Base-by-base conservation (phyloP, 2,888 invertebrate genomes). In the Carabus problematicus region DNA sequence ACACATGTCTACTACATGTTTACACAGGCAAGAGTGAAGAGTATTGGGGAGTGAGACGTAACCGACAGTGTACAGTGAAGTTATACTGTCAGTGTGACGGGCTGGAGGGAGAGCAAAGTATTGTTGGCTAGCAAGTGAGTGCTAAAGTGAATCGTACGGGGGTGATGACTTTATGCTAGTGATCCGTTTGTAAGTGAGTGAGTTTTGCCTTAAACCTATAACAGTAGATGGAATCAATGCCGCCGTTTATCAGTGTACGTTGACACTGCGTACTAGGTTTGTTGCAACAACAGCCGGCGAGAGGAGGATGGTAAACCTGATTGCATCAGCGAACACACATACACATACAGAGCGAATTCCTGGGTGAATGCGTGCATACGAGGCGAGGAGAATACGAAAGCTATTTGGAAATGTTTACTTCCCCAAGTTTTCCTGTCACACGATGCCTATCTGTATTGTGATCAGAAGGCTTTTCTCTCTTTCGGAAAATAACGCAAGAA, bases 381-480 rank as follows among this genome's bases (percentile, higher is more conserved):
- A 47, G 66, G 58, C 58, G 56, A 49, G 56, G 42, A 54, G 40
- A 64, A 56, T 18, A 58, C 62, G 19, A 62, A 69, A 69, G 47
- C 69, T 62, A 69, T 69, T 69, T 69, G 69, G 69, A 62, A 62
- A 69, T 69, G 69, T 69, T 69, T 69, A 69, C 29, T 29, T 29
- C 29, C 62, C 62, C 45, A 47, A 52, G 69, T 62, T 69, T 62
- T 69, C 62, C 56, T 69, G 69, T 69, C 69, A 62, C 69, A 69
- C 69, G 62, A 61, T 43, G 54, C 69, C 69, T 69, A 69, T 69
- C 69, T 55, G 62, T 69, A 69, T 69, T 69, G 69, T 69, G 69
- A 69, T 69, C 62, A 69, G 69, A 16, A 69, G 67, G 60, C 54
- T 69, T 62, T 69, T 40, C 43, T 69, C 29, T 29, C 45, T 55